Evolutionary conservation across 2,113 vertebrate genomes (phyloP), one percentile per base, ranked within the genome.

Genomic region (Menidia beryllina): DNA sequence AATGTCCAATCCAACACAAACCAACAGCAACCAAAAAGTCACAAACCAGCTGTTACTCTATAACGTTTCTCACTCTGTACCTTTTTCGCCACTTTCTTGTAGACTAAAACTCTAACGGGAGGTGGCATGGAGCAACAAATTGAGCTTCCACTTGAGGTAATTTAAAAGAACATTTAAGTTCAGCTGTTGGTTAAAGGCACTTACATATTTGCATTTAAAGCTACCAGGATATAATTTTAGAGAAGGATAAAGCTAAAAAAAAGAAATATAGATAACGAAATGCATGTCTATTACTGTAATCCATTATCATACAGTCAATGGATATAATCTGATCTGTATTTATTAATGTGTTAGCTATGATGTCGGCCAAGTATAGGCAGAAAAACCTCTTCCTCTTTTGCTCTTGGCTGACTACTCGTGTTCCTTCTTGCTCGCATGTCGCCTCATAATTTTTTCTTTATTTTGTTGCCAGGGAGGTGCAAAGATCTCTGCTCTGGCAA

Each of bases 71-170:
- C 13, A 61, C 8, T 34, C 5, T 53, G 38, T 57, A 34, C 58
- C 2, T 8, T 21, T 34, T 56, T 34, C 53, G 34, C 51, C 72
- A n/a, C 75, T 34, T 86, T 34, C 53, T 84, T 86, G 57, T 52
- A 99, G 96, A 90, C 94, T 72, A 99, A 99, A 95, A 93, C 92
- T 86, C 94, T 96, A 91, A 94, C 91, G 84, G 92, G 87, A 88
- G 93, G 86, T 67, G 91, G 94, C 36, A 98, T 97, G 96, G 96
- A 97, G 56, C 84, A 86, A 43, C 68, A 94, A 43, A 94, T 91
- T 6, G 94, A 93, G 70, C 82, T 86, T 81, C 92, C 90, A 56
- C 79, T 85, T 60, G 93, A 96, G 88, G 96, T 99, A 91, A 96
- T 94, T 82, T 76, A 61, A 39, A 21, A 5, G 4, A 6, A 7